Conservation (phyloP, 2,888 invertebrate genomes). For the Acanthosepion pharaonis region DNA sequence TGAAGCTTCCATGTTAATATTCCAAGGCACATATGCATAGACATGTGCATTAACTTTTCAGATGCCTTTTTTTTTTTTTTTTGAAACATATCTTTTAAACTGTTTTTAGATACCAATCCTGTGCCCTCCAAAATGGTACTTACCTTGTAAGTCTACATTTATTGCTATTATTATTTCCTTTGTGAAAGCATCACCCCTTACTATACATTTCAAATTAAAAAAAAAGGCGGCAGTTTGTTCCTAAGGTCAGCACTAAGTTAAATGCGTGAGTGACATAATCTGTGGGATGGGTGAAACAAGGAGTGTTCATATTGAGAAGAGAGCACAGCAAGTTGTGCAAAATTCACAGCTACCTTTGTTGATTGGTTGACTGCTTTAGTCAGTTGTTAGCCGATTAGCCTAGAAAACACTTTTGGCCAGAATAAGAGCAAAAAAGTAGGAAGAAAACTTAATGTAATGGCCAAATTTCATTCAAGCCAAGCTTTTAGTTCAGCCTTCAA, state of each 20-base stretch:
- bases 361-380: constrained; percentile 20
- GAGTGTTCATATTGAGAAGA: not conserved
- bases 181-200: not conserved
- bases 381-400: not conserved
- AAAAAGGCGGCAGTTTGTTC: not conserved
- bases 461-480: not conserved
- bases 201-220: not conserved
- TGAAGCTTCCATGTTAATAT: not conserved
- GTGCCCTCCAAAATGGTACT: not conserved
- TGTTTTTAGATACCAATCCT: not conserved
- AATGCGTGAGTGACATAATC: not conserved
- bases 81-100: not conserved
- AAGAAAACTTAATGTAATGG: not conserved
- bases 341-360: constrained; percentile 33
- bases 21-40: not conserved
- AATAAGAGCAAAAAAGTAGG: not conserved
- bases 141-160: not conserved
- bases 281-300: constrained; percentile 14
- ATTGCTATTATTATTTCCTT: not conserved
- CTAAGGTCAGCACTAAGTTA: not conserved
- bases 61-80: not conserved
- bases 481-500: not conserved
- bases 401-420: not conserved
- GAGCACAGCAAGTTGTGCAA: not conserved
- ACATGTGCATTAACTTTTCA: not conserved